These are phyloP conservation scores for Conopomorpha cramerella DNA, from an alignment of 1,140 invertebrate species.

Conservation along the genomic window DNA sequence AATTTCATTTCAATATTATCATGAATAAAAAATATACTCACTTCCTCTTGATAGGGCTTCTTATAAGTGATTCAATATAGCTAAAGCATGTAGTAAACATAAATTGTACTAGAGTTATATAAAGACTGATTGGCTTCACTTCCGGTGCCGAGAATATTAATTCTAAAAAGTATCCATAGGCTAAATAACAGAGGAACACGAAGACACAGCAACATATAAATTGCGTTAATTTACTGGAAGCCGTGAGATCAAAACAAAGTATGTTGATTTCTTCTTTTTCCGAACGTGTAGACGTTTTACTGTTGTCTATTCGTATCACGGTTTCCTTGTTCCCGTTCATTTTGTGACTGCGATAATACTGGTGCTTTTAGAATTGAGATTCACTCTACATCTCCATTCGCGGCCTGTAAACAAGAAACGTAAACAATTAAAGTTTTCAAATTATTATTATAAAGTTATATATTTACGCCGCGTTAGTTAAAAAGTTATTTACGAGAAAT, in stretches of 20 bases:
- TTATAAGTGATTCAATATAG: slow-evolving; percentile 72
- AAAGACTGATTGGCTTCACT: slow-evolving; percentile 90
- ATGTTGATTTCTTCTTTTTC: slow-evolving; percentile 61
- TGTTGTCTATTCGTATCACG: slow-evolving; percentile 29
- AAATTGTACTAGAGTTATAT: slow-evolving; percentile 92
- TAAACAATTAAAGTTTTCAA: no score
- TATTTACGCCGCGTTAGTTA: no score
- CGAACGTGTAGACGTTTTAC: slow-evolving; percentile 11
- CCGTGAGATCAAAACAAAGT: slow-evolving; percentile 74
- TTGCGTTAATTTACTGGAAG: slow-evolving; percentile 69
- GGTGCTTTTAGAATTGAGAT: no score
- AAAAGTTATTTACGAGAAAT: no score
- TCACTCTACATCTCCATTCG: no score
- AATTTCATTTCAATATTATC: neutral
- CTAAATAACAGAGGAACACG: slow-evolving; percentile 86
- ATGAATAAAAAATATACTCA: slow-evolving; percentile 43
- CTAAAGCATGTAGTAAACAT: slow-evolving; percentile 83
- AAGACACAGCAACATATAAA: slow-evolving; percentile 77
- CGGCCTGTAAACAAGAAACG: no score
- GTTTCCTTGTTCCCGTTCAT: slow-evolving; percentile 34
- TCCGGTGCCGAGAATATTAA: slow-evolving; percentile 88
- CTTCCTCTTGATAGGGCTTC: slow-evolving; percentile 69
- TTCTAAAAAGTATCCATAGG: slow-evolving; percentile 94
- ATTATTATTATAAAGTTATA: no score
- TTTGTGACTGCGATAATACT: slow-evolving; percentile 5